These are phyloP conservation scores for Ormyrus thymus DNA, from an alignment of 2,888 invertebrate genomes.

Conservation along the genomic window DNA sequence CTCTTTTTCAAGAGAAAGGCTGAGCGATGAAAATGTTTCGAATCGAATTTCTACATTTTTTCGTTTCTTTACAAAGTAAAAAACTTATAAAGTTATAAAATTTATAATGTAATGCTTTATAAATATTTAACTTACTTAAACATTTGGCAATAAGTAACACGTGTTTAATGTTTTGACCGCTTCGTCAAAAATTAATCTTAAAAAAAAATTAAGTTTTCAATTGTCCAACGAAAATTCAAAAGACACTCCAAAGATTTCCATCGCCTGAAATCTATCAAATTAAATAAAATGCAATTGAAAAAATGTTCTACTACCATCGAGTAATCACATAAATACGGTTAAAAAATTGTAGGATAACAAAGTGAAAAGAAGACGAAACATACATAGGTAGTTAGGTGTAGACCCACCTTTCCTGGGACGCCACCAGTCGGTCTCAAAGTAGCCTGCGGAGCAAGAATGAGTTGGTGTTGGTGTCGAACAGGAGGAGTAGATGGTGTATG, in stretches of 20 bases:
- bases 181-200: too few species aligned
- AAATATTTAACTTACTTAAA: background rate
- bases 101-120: too few species aligned
- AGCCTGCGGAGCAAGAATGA: constrained; percentile 88
- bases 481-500: constrained; percentile 76
- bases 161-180: too few species aligned
- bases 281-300: constrained; percentile 24
- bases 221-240: too few species aligned
- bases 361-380: constrained; percentile 73
- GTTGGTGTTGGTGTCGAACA: constrained; percentile 75
- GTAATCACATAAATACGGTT: constrained; percentile 50
- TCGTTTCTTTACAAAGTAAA: too few species aligned
- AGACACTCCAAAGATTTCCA: constrained; percentile 5
- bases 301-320: constrained; percentile 49
- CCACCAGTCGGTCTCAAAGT: constrained; percentile 97
- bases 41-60: too few species aligned
- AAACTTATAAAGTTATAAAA: too few species aligned
- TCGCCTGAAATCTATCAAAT: background rate
- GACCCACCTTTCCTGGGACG: constrained; percentile 96
- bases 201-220: too few species aligned
- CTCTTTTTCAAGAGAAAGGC: background rate
- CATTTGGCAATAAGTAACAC: background rate
- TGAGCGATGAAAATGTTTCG: constrained; percentile 25
- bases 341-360: constrained; percentile 49
- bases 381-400: constrained; percentile 75